Evolutionary conservation across 1,140 invertebrate genomes (phyloP).

Genomic region (Octopus sinensis): DNA sequence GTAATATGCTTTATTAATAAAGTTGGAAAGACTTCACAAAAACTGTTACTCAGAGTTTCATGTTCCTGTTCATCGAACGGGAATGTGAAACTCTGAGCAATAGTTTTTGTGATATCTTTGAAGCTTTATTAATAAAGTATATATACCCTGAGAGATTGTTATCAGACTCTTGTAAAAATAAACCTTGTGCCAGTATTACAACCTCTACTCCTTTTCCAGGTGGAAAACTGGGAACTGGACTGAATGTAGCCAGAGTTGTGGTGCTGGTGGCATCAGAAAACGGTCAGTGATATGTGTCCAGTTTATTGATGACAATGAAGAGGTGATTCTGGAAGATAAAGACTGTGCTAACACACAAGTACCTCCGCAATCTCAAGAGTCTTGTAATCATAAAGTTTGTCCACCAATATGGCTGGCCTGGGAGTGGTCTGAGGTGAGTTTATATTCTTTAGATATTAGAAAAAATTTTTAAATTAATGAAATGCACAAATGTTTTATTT

Average conservation of each 20-base stretch:
- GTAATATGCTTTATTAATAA: no score
- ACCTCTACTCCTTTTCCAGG: conserved; percentile 22
- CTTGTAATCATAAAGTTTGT: conserved; percentile 67
- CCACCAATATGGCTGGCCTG: conserved; percentile 68
- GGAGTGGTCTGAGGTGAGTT: conserved; percentile 70
- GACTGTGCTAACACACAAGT: conserved; percentile 46
- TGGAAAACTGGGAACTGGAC: conserved; percentile 46
- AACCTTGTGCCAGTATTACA: no score
- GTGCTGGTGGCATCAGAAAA: conserved; percentile 33
- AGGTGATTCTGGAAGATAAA: conserved; percentile 39
- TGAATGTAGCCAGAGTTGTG: conserved; percentile 43
- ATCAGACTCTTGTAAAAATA: no score
- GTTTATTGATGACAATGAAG: conserved; percentile 41
- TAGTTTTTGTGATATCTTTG: no score
- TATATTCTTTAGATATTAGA: background rate
- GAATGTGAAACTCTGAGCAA: no score
- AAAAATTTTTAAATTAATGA: no score
- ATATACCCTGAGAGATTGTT: no score
- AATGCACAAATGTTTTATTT: no score
- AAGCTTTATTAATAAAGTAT: no score
- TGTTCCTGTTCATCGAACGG: no score
- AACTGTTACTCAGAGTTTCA: no score
- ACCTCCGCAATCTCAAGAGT: conserved; percentile 59
- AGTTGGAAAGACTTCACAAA: no score
- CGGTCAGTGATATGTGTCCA: conserved; percentile 39